These are phyloP conservation scores for Opisthocomus hoazin DNA, from an alignment of 2,113 vertebrate species.

Conservation along the genomic window DNA sequence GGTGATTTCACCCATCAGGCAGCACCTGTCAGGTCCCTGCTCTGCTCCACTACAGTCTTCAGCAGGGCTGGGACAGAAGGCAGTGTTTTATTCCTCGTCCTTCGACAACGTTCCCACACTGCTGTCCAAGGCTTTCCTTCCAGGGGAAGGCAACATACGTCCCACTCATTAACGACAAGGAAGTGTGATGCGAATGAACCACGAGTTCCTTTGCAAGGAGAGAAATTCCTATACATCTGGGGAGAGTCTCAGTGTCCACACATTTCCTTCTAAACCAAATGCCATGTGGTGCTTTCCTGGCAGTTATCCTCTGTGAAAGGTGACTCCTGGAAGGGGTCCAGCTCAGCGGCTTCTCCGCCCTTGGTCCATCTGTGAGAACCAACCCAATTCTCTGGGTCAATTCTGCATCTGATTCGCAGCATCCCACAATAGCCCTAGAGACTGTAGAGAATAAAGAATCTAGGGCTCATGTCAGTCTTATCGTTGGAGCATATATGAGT, in stretches of 20 bases:
- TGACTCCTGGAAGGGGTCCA: not conserved
- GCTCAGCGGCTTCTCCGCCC: not conserved
- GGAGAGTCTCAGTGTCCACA: not conserved
- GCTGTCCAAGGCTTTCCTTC: not conserved
- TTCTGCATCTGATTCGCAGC: not conserved
- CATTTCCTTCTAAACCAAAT: not conserved
- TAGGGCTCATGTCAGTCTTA: not conserved
- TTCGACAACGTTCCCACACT: not conserved
- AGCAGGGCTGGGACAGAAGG: not conserved
- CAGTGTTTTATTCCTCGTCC: not conserved
- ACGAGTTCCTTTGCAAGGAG: not conserved
- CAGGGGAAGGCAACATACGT: rapidly evolving
- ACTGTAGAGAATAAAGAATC: not conserved
- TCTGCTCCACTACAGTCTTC: not conserved
- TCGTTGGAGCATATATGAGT: not conserved
- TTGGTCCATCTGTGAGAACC: not conserved
- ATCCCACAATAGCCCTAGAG: not conserved
- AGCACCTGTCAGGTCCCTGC: not conserved
- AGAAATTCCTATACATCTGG: not conserved
- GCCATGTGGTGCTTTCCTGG: not conserved
- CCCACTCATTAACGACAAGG: not conserved
- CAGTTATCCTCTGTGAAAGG: not conserved
- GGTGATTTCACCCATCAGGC: not conserved
- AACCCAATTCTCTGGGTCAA: not conserved
- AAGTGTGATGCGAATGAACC: not conserved